Percentiles rank a stretch among this genome's conserved stretches.
Conservation (phyloP, 2,888 invertebrate genomes). For the Eilema griseolum region DNA sequence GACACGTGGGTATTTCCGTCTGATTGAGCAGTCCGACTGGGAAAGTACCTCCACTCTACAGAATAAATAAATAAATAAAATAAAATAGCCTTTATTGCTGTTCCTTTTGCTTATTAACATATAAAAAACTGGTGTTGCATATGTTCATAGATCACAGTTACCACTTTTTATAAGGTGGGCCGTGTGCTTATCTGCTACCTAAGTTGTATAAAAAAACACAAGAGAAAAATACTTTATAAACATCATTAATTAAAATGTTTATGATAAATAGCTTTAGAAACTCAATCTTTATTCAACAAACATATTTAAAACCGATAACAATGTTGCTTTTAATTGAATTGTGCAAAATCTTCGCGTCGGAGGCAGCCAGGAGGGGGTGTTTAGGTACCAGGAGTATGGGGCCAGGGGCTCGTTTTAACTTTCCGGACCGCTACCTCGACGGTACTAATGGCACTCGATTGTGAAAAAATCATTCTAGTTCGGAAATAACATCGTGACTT, state of each 20-base stretch:
- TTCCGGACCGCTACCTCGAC: constrained; percentile 59
- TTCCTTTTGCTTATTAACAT: too few relatives aligned
- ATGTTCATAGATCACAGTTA: too few relatives aligned
- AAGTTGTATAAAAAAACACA: too few relatives aligned
- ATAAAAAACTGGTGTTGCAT: too few relatives aligned
- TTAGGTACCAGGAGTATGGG: constrained; percentile 22
- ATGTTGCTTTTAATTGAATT: constrained; percentile 66
- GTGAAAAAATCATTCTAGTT: not conserved
- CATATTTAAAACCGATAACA: constrained; percentile 53
- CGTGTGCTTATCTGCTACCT: too few relatives aligned
- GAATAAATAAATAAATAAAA: too few relatives aligned
- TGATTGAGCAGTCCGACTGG: too few relatives aligned
- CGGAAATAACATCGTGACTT: not conserved
- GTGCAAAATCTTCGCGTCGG: constrained; percentile 60
- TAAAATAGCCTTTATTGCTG: too few relatives aligned
- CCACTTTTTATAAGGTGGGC: too few relatives aligned
- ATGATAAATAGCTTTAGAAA: constrained; percentile 6
- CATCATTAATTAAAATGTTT: not conserved
- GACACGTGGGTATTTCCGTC: too few relatives aligned
- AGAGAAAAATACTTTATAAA: not conserved
- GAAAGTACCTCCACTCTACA: too few relatives aligned
- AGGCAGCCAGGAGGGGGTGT: constrained; percentile 31
- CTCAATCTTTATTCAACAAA: constrained; percentile 22
- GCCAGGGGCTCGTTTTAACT: constrained; percentile 66
- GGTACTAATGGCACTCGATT: constrained; percentile 31